Conservation (phyloP, 2,113 vertebrate species). For the Xiphophorus couchianus region DNA sequence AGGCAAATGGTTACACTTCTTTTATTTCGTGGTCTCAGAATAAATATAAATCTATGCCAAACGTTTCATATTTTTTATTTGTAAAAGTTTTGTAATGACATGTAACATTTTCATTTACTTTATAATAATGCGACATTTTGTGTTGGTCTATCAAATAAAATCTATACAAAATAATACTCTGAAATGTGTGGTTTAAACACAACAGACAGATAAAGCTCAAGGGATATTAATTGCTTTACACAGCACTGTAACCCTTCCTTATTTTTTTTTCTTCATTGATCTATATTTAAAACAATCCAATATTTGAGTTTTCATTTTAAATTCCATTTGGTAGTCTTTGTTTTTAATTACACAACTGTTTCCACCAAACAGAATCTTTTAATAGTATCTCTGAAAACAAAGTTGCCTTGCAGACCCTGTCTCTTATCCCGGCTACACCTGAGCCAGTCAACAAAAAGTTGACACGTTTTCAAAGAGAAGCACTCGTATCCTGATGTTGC, state of each 20-base stretch:
- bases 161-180: not conserved
- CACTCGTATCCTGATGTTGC: not conserved
- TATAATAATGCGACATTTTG: not conserved
- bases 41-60: not conserved
- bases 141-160: not conserved
- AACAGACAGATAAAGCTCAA: not conserved
- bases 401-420: not conserved
- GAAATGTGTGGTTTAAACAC: not conserved
- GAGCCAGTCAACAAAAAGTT: not conserved
- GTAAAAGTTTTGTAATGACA: not conserved
- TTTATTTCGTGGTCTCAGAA: too few species aligned
- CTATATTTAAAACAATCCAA: not conserved
- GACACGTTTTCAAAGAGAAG: not conserved
- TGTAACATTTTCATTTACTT: not conserved
- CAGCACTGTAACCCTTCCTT: not conserved
- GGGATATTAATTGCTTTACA: not conserved
- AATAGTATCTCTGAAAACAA: not conserved
- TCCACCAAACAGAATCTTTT: conserved; percentile 14
- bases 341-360: not conserved
- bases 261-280: not conserved
- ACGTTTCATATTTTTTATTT: not conserved
- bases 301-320: not conserved
- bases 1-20: too few species aligned
- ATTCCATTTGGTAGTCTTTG: not conserved
- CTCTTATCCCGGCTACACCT: not conserved